Evolutionary conservation across 1,140 invertebrate genomes (phyloP).

Genomic region (Cyclina sinensis): DNA sequence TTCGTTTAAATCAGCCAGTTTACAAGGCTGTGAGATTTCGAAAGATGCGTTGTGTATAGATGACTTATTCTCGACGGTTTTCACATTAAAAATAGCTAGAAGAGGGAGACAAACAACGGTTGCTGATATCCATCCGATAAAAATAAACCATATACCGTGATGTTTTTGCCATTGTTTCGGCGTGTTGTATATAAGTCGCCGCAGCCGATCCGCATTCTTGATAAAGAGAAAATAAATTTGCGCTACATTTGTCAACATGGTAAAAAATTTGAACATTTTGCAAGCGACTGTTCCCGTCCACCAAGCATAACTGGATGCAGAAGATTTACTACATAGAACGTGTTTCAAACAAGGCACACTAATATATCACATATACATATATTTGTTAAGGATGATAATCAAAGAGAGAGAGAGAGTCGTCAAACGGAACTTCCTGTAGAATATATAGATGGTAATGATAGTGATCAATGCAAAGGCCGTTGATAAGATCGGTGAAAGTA

Average conservation of each 20-base stretch:
- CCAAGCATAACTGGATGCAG: conserved; percentile 41
- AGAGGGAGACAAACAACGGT: not conserved
- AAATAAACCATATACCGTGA: not conserved
- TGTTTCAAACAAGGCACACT: conserved; percentile 45
- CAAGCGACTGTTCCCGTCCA: conserved; percentile 8
- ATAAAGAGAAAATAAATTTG: conserved; percentile 48
- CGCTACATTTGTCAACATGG: conserved; percentile 46
- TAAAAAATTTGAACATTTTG: conserved; percentile 52
- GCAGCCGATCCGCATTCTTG: conserved; percentile 9
- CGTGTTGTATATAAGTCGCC: not conserved
- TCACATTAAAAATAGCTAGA: conserved; percentile 29
- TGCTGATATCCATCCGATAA: not conserved
- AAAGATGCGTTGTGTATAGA: not conserved
- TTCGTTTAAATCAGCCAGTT: not conserved
- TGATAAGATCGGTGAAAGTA: conserved; percentile 47
- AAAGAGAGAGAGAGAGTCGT: not conserved
- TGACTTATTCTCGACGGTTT: not conserved
- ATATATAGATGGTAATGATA: conserved; percentile 22
- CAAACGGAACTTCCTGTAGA: conserved; percentile 11
- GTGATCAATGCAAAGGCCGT: conserved; percentile 13
- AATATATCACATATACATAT: conserved; percentile 61
- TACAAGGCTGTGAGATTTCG: not conserved
- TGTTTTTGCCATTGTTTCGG: conserved; percentile 33
- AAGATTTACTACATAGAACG: conserved; percentile 45
- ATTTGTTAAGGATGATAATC: conserved; percentile 2